A percentile compares a stretch with the other conserved stretches of the same genome.
Evolutionary conservation across 2,113 vertebrate species (phyloP).

Genomic region (Glaucomys volans): DNA sequence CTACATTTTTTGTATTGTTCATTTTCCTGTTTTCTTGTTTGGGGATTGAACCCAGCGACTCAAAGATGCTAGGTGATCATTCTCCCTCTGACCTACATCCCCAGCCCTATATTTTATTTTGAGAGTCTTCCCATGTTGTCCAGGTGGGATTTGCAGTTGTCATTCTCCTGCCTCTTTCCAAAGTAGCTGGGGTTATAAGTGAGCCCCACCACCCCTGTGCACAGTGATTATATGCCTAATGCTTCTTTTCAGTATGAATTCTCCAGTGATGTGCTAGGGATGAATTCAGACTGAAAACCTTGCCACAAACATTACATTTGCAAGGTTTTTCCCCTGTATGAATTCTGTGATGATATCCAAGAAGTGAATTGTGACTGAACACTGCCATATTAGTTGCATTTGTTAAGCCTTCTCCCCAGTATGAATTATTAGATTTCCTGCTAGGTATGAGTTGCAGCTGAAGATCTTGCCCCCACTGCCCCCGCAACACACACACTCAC

Average conservation of each 20-base stretch:
- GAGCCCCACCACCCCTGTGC: not conserved
- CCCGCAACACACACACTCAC: no score
- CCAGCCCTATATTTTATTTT: not conserved
- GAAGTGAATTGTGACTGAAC: not conserved
- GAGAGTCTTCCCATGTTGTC: not conserved
- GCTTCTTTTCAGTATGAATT: not conserved
- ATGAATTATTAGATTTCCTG: not conserved
- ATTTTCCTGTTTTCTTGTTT: no score
- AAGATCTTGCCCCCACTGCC: not conserved
- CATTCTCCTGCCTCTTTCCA: no score
- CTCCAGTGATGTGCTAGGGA: not conserved
- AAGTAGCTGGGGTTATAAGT: no score
- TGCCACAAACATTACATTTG: not conserved
- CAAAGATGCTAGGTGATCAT: not conserved
- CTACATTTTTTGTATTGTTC: not conserved
- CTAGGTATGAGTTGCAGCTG: not conserved
- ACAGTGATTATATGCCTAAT: not conserved
- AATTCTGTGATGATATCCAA: not conserved
- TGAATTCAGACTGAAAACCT: not conserved
- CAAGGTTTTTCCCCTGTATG: constrained; percentile 20
- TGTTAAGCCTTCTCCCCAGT: not conserved
- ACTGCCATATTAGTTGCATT: not conserved
- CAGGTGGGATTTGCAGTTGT: not conserved
- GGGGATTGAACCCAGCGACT: not conserved
- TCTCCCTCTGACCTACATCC: not conserved